Conservation (phyloP, 2,888 invertebrate genomes). For the Onchidella celtica region DNA sequence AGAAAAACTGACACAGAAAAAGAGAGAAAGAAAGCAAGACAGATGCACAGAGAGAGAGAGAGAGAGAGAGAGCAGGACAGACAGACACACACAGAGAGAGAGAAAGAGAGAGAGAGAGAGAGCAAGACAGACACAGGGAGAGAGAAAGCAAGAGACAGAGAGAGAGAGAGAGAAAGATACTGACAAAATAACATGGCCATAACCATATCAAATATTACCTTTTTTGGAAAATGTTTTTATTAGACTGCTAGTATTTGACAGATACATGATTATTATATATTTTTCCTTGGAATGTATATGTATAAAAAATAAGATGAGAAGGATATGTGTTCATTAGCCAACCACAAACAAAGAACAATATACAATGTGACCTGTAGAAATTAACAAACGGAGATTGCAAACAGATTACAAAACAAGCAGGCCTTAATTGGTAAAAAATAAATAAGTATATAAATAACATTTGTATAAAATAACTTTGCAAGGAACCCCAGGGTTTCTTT, state of each 20-base stretch:
- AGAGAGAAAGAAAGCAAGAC: constrained; percentile 14
- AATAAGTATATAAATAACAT: too few relatives aligned
- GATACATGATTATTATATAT: background rate
- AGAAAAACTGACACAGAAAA: constrained; percentile 30
- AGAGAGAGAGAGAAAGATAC: background rate
- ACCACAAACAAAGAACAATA: too few relatives aligned
- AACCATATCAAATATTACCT: background rate
- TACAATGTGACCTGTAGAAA: too few relatives aligned
- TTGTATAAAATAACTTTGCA: too few relatives aligned
- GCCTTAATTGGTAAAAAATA: too few relatives aligned
- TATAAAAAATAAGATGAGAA: background rate
- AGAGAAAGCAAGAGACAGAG: background rate
- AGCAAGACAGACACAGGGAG: background rate
- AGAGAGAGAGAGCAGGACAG: background rate
- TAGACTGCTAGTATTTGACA: background rate
- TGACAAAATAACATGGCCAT: background rate
- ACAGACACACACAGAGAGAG: too few relatives aligned
- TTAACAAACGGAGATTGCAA: too few relatives aligned
- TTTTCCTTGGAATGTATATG: background rate
- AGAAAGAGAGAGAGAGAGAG: too few relatives aligned
- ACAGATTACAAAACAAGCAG: too few relatives aligned
- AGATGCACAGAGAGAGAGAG: background rate
- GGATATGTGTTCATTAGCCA: background rate
- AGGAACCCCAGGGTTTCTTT: too few relatives aligned
- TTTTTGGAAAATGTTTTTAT: background rate